phyloP scores from a whole-genome alignment of 35 echinoderm and acorn worm genomes.

The Holothuria glaberrima region DNA sequence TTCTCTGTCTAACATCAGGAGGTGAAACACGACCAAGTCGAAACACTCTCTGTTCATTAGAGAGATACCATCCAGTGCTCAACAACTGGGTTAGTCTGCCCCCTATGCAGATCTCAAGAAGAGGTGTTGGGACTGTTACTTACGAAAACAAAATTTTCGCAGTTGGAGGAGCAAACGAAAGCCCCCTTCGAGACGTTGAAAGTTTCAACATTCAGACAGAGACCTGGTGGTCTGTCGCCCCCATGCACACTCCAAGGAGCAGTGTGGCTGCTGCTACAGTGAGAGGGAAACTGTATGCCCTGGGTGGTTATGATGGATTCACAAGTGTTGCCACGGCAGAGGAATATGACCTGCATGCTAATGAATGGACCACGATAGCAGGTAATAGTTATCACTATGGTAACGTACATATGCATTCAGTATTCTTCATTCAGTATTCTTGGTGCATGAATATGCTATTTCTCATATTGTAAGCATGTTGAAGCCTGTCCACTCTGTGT shows the following conservation, averaged over 20 bases:
- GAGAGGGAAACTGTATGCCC: conserved; percentile 82
- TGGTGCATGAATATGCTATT: too few relatives aligned
- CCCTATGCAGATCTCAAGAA: conserved; percentile 76
- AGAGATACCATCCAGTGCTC: conserved; percentile 84
- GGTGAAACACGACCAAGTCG: conserved; percentile 86
- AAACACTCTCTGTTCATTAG: conserved; percentile 63
- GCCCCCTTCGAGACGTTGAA: conserved; percentile 75
- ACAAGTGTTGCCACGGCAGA: conserved; percentile 88
- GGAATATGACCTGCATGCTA: conserved; percentile 78
- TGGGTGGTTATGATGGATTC: conserved; percentile 92
- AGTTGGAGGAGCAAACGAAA: conserved; percentile 81
- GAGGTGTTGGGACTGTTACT: conserved; percentile 65
- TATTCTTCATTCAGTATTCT: too few relatives aligned
- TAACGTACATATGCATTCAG: neutral
- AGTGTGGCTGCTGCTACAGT: conserved; percentile 86
- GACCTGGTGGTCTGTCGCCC: conserved; percentile 76
- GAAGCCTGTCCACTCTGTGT: too few relatives aligned
- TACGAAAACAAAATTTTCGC: conserved; percentile 86
- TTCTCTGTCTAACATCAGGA: conserved; percentile 57
- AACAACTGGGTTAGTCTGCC: conserved; percentile 81
- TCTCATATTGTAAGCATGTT: too few relatives aligned
- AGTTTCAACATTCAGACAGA: conserved; percentile 88
- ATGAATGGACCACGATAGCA: conserved; percentile 89
- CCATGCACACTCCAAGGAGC: conserved; percentile 81
- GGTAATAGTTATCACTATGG: conserved; percentile 46